Conservation (phyloP, 2,113 vertebrate species). For the Rynchops niger region DNA sequence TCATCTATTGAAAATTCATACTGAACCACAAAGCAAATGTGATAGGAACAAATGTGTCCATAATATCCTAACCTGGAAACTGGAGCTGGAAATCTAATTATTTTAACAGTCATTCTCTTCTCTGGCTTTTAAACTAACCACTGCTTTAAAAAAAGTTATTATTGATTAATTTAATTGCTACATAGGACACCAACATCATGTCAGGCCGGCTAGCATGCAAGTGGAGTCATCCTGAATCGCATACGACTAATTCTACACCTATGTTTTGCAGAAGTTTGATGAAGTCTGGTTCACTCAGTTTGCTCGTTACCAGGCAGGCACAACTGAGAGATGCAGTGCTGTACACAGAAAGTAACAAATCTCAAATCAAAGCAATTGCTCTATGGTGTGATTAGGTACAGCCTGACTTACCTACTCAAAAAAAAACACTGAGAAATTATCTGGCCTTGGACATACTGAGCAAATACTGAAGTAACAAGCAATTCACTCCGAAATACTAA, state of each 20-base stretch:
- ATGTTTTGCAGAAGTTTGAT: background rate
- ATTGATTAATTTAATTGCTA: background rate
- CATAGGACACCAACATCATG: background rate
- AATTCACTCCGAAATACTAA: background rate
- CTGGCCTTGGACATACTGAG: background rate
- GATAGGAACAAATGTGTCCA: conserved; percentile 69
- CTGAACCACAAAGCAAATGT: conserved; percentile 71
- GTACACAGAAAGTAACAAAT: background rate
- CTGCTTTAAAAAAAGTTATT: conserved; percentile 13
- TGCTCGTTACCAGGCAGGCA: background rate
- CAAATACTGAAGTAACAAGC: background rate
- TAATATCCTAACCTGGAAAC: conserved; percentile 68
- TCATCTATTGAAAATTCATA: conserved; percentile 81
- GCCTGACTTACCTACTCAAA: background rate
- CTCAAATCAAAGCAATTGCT: background rate
- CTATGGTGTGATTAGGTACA: background rate
- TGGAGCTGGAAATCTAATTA: conserved; percentile 69
- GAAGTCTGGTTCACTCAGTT: background rate
- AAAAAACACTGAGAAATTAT: background rate
- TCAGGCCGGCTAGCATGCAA: background rate
- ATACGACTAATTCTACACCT: background rate
- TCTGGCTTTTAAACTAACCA: conserved; percentile 65
- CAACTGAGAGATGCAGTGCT: background rate
- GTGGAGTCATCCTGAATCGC: background rate
- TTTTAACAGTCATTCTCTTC: conserved; percentile 57